phyloP scores from a whole-genome alignment of 2,888 invertebrate species.

The Buathra laborator region DNA sequence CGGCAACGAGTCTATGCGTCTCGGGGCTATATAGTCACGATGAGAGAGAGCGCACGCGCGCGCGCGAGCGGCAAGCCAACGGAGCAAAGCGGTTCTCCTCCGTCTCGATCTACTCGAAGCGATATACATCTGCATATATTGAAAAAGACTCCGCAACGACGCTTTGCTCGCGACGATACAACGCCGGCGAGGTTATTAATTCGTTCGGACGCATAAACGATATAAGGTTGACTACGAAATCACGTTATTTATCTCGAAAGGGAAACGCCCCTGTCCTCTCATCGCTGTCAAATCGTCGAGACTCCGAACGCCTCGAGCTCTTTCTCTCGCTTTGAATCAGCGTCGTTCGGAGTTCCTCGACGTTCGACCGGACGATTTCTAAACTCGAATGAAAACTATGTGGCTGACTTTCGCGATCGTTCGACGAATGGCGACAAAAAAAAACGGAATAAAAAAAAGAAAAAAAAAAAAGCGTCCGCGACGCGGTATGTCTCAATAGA shows the following conservation, averaged over 20 bases:
- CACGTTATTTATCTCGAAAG: constrained; percentile 35
- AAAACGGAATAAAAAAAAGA: constrained; percentile 31
- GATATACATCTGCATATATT: constrained; percentile 49
- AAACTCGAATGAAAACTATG: constrained; percentile 36
- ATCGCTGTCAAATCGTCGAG: constrained; percentile 48
- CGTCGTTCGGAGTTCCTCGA: not conserved
- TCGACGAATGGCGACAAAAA: constrained; percentile 25
- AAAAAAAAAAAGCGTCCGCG: constrained; percentile 56
- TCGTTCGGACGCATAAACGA: constrained; percentile 35
- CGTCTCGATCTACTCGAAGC: constrained; percentile 48
- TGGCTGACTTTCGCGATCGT: constrained; percentile 59
- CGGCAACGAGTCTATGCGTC: not conserved
- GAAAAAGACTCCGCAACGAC: constrained; percentile 11
- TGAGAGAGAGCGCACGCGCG: constrained; percentile 4
- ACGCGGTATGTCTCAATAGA: constrained; percentile 73
- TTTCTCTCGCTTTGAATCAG: constrained; percentile 34
- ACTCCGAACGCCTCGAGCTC: constrained; percentile 43
- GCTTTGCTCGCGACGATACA: not conserved
- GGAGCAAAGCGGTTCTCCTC: constrained; percentile 35
- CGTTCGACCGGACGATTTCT: constrained; percentile 43
- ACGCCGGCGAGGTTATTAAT: constrained; percentile 26
- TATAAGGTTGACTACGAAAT: constrained; percentile 30
- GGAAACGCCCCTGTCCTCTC: constrained; percentile 40
- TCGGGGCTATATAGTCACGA: constrained; percentile 46
- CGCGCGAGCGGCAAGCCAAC: constrained; percentile 12